Base-by-base conservation (phyloP, 2,888 invertebrate genomes). In the Camptogramma bilineatum region DNA sequence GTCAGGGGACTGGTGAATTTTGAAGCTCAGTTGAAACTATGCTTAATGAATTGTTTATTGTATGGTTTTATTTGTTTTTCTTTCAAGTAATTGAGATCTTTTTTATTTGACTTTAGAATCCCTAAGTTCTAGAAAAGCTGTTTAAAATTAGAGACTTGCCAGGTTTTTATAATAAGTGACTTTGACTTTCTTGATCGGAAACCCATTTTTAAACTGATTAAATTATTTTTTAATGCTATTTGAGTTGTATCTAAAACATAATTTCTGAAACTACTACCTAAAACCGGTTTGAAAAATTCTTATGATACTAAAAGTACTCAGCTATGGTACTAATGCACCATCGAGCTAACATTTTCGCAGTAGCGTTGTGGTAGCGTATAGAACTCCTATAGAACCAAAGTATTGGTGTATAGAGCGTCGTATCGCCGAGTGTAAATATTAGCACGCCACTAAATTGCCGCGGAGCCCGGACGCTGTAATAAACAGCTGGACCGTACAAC, bases 371-470 rank as follows among this genome's bases (percentile, higher is more conserved):
- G 34, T 13, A 39, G 1, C 34, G 34, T 13, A 13, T 2, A 13
- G 13, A 13, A 39, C 34, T 39, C 34, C 5, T n/a, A 28, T 8
- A 28, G 13, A 13, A 39, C 34, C 34, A 48, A 62, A 65, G 61
- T 61, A 61, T 64, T 56, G 48, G 64, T 47, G 47, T 47, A 56
- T 56, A 62, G 66, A 48, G n/a, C 58, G 52, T 24, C 56, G 57
- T 58, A 51, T 46, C 66, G 58, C 28, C 50, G 50, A 44, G 65
- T 69, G 74, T 74, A 79, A 82, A 83, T 81, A 81, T 82, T 83
- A 78, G 78, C 72, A 55, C 69, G 50, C 72, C 70, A 72, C 71
- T 75, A 80, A 82, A 82, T 79, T 78, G 78, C 74, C 54, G 51
- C 68, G n/a, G n/a, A n/a, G n/a, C n/a, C n/a, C 62, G 69, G 72